phyloP scores from a whole-genome alignment of 2,888 invertebrate species.

The Acanthosepion esculentum region DNA sequence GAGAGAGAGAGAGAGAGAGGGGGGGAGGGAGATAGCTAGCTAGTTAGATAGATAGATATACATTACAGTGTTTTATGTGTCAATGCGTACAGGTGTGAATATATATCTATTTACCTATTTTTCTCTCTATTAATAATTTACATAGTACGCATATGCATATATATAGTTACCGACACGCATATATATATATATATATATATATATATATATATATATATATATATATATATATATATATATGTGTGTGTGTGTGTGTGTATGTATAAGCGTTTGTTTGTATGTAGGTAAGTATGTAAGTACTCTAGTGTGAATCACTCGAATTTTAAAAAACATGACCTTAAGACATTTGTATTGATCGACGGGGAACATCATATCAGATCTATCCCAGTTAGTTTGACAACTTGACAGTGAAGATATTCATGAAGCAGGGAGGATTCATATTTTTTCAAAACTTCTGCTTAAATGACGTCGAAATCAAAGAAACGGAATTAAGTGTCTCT shows the following conservation, averaged over 20 bases:
- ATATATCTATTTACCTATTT: no score
- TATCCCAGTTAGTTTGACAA: not conserved
- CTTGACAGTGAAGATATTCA: conserved; percentile 16
- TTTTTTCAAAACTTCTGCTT: not conserved
- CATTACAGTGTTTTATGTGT: no score
- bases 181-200: not conserved
- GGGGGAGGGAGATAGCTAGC: no score
- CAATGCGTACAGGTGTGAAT: no score
- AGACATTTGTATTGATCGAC: not conserved
- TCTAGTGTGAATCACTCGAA: not conserved
- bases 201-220: not conserved
- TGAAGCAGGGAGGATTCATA: not conserved
- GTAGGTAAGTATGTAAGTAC: not conserved
- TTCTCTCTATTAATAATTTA: no score
- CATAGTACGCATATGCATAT: not conserved
- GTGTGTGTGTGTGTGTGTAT: not conserved
- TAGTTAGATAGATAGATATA: no score
- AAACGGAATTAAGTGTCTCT: conserved; percentile 20
- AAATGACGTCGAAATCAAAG: conserved; percentile 33
- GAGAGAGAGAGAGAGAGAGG: no score
- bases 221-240: not conserved
- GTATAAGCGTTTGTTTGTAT: not conserved
- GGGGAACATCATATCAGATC: not conserved
- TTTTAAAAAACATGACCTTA: not conserved
- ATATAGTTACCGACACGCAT: not conserved